Percentiles rank a stretch among this genome's conserved stretches.
These are phyloP conservation scores for Tenthredo livida DNA, from an alignment of 2,888 invertebrate genomes.

Conservation along the genomic window DNA sequence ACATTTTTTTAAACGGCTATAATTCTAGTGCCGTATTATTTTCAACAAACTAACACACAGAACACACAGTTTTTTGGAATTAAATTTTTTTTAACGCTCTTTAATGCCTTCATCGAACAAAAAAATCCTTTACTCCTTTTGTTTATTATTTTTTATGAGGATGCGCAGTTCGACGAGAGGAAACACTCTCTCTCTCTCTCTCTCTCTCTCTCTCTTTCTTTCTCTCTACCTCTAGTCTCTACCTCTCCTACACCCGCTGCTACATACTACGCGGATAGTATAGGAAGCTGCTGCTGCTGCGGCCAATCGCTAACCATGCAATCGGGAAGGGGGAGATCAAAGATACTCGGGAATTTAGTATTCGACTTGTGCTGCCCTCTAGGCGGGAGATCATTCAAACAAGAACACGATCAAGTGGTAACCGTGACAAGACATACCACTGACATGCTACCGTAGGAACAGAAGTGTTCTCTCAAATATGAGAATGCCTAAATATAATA, in stretches of 20 bases:
- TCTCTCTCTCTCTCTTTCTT: not conserved
- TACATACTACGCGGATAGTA: not conserved
- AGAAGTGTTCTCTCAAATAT: not conserved
- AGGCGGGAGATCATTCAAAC: not conserved
- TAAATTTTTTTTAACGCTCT: not conserved
- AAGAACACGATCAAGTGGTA: not conserved
- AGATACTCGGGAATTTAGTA: not conserved
- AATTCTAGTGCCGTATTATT: not conserved
- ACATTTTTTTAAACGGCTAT: not conserved
- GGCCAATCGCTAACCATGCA: not conserved
- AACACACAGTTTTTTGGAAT: not conserved
- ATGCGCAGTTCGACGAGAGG: constrained; percentile 57
- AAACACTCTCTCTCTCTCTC: not conserved
- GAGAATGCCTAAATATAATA: not conserved
- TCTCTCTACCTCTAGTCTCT: not conserved
- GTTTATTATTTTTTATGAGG: constrained; percentile 69
- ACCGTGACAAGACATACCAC: not conserved
- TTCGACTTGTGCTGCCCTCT: not conserved
- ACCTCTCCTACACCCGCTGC: not conserved
- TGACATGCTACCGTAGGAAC: not conserved
- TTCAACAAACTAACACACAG: no score
- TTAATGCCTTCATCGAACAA: not conserved
- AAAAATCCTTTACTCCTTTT: constrained; percentile 58
- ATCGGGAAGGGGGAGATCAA: not conserved
- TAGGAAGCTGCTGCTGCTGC: constrained; percentile 9